Base-by-base conservation (phyloP, 2,797 vertebrate genomes). In the Nyctibius grandis region DNA sequence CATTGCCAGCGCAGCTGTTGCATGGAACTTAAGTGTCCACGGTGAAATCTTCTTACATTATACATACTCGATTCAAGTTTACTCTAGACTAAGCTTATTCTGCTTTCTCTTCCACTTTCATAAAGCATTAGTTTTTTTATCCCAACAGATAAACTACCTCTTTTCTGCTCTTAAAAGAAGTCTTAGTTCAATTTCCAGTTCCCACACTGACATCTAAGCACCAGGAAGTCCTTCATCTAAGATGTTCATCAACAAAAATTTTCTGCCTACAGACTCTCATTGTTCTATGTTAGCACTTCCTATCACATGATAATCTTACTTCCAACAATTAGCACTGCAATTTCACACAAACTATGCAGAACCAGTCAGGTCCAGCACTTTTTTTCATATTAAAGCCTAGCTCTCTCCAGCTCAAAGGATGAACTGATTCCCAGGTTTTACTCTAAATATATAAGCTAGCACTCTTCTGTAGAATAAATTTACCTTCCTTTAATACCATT, bases 401-500 rank as follows among this genome's bases (percentile, higher is more conserved):
- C 23, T 72, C 51, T 87, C 82, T 76, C 42, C 44, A 90, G 69
- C 86, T 93, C 42, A 65, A 77, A 65, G 45, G 45, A 68, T 56
- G 38, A 77, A 69, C 18, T 20, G 17, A 78, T 70, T 82, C 18
- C 25, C 28, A 57, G 29, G 33, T 74, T 95, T 93, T 89, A 80
- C 60, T 72, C 22, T 81, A 65, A 82, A 60, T 23, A 56, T 16
- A 61, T 53, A 78, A 74, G 17, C 12, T n/a, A 82, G 48, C 13
- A 72, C 40, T 42, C 29, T 89, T 67, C 38, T 38, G 26, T 57
- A 74, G 31, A 94, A 87, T 57, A 72, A 73, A 60, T 70, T 95
- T 94, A 97, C 97, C 96, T 97, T 96, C 77, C 38, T 90, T 91
- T 68, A 96, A 78, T 42, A 74, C 12, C 28, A 48, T 65, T 70